Conservation (phyloP, 2,113 vertebrate genomes). For the Otocyon megalotis region DNA sequence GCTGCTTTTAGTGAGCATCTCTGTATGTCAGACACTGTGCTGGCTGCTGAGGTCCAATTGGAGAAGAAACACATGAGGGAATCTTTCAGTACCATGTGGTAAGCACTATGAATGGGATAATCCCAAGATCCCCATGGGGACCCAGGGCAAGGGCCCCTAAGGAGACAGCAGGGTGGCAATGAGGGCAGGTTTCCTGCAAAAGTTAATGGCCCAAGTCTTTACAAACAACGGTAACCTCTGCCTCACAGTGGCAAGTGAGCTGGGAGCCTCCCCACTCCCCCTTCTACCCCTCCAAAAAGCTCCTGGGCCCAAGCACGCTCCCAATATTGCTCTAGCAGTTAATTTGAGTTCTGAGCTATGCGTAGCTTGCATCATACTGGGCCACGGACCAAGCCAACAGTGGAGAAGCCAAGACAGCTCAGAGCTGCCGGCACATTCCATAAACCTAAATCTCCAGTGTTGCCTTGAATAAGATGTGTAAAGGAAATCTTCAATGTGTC, state of each 20-base stretch:
- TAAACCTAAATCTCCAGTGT: conserved; percentile 2
- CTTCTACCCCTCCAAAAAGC: not conserved
- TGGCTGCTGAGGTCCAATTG: not conserved
- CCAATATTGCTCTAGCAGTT: not conserved
- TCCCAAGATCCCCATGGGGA: not conserved
- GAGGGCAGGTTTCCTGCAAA: not conserved
- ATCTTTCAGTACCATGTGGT: not conserved
- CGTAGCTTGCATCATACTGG: conserved; percentile 27
- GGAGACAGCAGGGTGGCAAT: not conserved
- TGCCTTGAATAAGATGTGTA: not conserved
- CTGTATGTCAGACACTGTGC: not conserved
- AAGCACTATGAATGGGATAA: not conserved
- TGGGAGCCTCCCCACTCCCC: not conserved
- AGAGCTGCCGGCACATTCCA: not conserved
- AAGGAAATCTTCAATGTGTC: conserved; percentile 67
- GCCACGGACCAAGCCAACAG: not conserved
- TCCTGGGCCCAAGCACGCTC: not conserved
- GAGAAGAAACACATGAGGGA: not conserved
- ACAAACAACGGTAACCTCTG: not conserved
- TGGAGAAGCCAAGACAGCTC: conserved; percentile 27
- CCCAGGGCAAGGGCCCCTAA: not conserved
- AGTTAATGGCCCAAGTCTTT: conserved; percentile 21
- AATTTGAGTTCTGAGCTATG: not conserved
- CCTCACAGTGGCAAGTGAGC: not conserved
- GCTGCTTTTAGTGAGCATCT: too few relatives aligned